phyloP scores from a whole-genome alignment of 2,113 vertebrate genomes.

The Drymodes brunneopygia region DNA sequence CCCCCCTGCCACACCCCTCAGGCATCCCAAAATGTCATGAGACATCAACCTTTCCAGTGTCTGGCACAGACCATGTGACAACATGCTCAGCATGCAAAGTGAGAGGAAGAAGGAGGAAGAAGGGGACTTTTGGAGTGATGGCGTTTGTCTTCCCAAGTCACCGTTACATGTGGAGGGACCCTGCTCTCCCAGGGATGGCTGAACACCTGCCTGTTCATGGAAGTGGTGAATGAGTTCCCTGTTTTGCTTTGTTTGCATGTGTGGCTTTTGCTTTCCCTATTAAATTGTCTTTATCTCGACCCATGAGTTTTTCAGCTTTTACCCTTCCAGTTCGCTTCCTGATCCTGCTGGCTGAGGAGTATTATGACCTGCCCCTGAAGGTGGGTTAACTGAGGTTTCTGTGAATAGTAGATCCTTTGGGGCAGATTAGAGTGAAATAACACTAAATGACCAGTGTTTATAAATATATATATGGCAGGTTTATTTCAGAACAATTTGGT shows the following conservation, averaged over 20 bases:
- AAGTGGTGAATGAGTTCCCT: not conserved
- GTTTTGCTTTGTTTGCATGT: not conserved
- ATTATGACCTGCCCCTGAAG: not conserved
- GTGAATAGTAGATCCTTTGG: not conserved
- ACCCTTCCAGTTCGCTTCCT: not conserved
- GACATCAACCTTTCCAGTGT: too few relatives aligned
- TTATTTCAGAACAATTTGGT: not conserved
- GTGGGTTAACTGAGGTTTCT: not conserved
- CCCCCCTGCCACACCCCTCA: too few relatives aligned
- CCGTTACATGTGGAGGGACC: fast-evolving
- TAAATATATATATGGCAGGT: not conserved
- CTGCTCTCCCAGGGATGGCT: not conserved
- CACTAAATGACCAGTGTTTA: not conserved
- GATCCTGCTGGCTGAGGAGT: not conserved
- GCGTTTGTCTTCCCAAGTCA: not conserved
- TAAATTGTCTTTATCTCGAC: not conserved
- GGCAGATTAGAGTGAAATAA: not conserved
- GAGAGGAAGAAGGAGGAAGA: not conserved
- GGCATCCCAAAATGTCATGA: not conserved
- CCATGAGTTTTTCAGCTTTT: not conserved
- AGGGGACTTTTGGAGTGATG: not conserved
- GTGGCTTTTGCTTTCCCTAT: not conserved
- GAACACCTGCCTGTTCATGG: not conserved
- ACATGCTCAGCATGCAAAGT: too few relatives aligned
- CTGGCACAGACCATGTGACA: too few relatives aligned